Base-by-base conservation (phyloP, 2,888 invertebrate species). In the Neoaliturus tenellus region DNA sequence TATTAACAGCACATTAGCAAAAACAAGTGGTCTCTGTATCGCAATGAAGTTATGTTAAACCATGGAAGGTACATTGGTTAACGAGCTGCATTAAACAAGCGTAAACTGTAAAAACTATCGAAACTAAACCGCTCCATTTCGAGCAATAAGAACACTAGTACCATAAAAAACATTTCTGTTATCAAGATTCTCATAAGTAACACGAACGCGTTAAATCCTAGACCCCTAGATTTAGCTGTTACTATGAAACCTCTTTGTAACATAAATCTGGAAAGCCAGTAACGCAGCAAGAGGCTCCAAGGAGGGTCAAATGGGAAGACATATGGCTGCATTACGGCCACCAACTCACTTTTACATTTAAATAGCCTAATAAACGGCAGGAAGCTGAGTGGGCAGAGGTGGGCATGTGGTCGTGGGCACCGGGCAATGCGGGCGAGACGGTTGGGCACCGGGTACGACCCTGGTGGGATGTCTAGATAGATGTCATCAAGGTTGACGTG, bases 341-440 rank as follows among this genome's bases (percentile, higher is more conserved):
- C 75, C 33, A 31, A 48, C 48, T 55, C 78, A 78, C 55, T 55
- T 78, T 55, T 78, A 51, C 78, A 78, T 78, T 78, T 78, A 78
- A 78, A 78, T 78, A 55, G 78, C 33, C 78, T 78, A 51, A 78
- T 78, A 78, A 55, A 78, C 78, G 55, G 55, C 78, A 78, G 78
- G 78, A 78, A 78, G 78, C 35, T 23, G 4, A 23, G 78, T 78
- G 78, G 78, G 78, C n/a, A 55, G 78, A 78, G 78, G 55, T 48
- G 51, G 78, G 51, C 33, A 48, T 10, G 75, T 28, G 78, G 78
- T 8, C 78, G 51, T 44, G 44, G 62, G 62, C 62, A 28, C 12
- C 10, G 62, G 62, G 31, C 62, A 28, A 31, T 31, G 28, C n/a
- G 28, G 62, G 4, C 28, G 62, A 17, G 4, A 17, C 10, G n/a